These are phyloP conservation scores for Arctopsyche grandis DNA, from an alignment of 1,140 invertebrate species.

Conservation along the genomic window DNA sequence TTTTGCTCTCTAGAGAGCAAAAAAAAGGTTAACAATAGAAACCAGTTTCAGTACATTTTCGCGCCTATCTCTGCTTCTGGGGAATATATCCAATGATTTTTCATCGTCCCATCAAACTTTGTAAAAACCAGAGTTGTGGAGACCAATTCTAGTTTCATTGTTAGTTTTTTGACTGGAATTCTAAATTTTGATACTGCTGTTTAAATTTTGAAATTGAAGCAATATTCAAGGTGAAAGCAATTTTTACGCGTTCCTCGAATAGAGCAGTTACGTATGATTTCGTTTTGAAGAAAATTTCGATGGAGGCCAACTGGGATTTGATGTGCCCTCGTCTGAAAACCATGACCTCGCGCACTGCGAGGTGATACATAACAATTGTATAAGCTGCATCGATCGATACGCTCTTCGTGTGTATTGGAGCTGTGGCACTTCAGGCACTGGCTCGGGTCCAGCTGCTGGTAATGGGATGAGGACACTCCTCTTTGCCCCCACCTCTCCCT, in stretches of 20 bases:
- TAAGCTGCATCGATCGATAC: not conserved
- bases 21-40: too few relatives aligned
- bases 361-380: constrained; percentile 16
- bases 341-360: constrained; percentile 32
- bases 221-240: not conserved
- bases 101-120: too few relatives aligned
- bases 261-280: not conserved
- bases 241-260: not conserved
- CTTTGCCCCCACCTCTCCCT: not conserved
- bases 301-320: too few relatives aligned
- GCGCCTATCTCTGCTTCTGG: too few relatives aligned
- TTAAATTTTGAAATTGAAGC: not conserved
- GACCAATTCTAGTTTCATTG: too few relatives aligned
- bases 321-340: constrained; percentile 20
- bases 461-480: constrained; percentile 29
- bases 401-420: not conserved
- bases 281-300: not conserved
- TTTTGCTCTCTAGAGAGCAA: too few relatives aligned
- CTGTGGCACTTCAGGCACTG: not conserved
- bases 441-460: constrained; percentile 7
- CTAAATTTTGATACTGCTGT: too few relatives aligned
- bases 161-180: too few relatives aligned
- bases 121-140: too few relatives aligned
- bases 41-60: too few relatives aligned
- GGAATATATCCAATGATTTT: too few relatives aligned